Evolutionary conservation across 2,888 invertebrate species (phyloP).

Genomic region (Chironomus tentans): DNA sequence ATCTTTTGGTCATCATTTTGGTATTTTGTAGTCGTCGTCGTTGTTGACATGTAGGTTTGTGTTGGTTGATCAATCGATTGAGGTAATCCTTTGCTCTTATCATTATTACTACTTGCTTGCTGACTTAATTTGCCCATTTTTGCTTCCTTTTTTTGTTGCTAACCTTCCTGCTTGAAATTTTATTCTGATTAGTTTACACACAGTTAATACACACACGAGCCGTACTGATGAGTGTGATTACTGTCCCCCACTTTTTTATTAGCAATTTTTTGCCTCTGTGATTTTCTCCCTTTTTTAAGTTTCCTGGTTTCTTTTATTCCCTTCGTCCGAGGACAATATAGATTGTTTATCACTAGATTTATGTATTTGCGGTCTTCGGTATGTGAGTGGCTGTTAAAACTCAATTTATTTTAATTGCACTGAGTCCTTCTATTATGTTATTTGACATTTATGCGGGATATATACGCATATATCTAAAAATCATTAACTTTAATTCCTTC

Average conservation of each 20-base stretch:
- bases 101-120: not conserved
- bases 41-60: not conserved
- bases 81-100: slow-evolving; percentile 22
- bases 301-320: not conserved
- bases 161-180: not conserved
- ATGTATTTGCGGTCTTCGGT: not conserved
- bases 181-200: not conserved
- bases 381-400: slow-evolving; percentile 19
- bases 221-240: not conserved
- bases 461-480: not conserved
- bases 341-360: not conserved
- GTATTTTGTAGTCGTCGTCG: slow-evolving; percentile 11
- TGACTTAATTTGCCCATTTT: not conserved
- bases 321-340: not conserved
- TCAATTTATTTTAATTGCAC: slow-evolving; percentile 24
- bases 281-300: not conserved
- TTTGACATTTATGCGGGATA: not conserved
- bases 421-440: not conserved
- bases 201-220: not conserved
- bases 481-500: too few relatives aligned
- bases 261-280: not conserved
- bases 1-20: slow-evolving; percentile 23
- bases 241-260: not conserved
- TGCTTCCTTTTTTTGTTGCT: not conserved
- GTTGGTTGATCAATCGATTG: slow-evolving; percentile 11